Base-by-base conservation (phyloP, 2,113 vertebrate species). In the Desmodus rotundus region DNA sequence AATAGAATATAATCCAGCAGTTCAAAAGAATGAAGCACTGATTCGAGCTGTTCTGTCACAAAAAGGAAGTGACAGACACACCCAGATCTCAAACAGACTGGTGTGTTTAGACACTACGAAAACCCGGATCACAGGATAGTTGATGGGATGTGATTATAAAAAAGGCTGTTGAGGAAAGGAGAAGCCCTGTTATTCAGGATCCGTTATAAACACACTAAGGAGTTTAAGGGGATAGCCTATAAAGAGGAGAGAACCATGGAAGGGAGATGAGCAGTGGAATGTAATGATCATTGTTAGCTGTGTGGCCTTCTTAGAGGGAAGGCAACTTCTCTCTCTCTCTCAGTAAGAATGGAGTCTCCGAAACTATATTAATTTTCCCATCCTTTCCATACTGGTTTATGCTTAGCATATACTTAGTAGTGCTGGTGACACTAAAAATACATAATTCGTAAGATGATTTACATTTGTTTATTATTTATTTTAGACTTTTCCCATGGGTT, bases 401-500 rank as follows among this genome's bases (percentile, higher is more conserved):
- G 1, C n/a, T 45, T 50, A 58, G 47, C 14, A 81, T 70, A 2
- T 88, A 74, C 14, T 50, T 95, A 15, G 7, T 83, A 85, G 19
- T 76, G 67, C 8, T 83, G 16, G 11, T 83, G 54, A 63, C 12
- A 65, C 33, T 65, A 68, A 76, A 12, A 24, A 36, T 43, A 78
- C 56, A 41, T 38, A 52, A 76, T 70, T 19, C 67, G 2, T 85
- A 76, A 36, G 5, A 19, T 89, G 3, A 61, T 81, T 76, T 91
- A 43, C 9, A 72, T 70, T 61, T 88, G 7, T 47, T 89, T 94
- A 63, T 94, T 89, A 80, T 91, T 95, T 91, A 38, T 85, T 91
- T 85, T 81, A n/a, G 19, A n/a, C 15, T 63, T 52, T 83, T 7
- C 3, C 4, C 24, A 4, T 78, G 45, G 16, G 47, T 83, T 83